phyloP scores from a whole-genome alignment of 2,113 vertebrate species.

The Cebidichthys violaceus region DNA sequence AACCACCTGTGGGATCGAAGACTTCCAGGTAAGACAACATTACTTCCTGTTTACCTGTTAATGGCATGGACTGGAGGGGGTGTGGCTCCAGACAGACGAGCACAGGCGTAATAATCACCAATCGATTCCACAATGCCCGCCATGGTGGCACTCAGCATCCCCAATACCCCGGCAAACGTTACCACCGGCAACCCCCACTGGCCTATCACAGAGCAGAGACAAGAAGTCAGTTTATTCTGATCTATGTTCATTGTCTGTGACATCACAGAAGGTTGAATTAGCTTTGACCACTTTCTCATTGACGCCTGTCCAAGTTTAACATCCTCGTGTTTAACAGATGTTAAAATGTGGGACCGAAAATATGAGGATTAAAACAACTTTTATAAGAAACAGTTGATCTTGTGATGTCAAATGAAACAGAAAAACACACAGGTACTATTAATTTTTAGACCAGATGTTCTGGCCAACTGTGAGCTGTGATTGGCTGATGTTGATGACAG shows the following conservation, averaged over 20 bases:
- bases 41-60: slow-evolving; percentile 84
- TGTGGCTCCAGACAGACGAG: slow-evolving; percentile 91
- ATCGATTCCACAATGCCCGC: slow-evolving; percentile 97
- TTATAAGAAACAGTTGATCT: neutral
- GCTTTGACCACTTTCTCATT: neutral
- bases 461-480: neutral
- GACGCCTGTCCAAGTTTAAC: neutral
- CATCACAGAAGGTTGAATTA: neutral
- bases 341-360: neutral
- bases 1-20: neutral
- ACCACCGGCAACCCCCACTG: slow-evolving; percentile 96
- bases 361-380: neutral
- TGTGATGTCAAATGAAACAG: neutral
- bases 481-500: neutral
- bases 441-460: neutral
- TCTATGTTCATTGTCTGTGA: neutral
- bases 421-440: neutral
- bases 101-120: slow-evolving; percentile 97
- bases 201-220: slow-evolving; percentile 77
- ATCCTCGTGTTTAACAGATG: neutral
- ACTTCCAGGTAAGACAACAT: neutral
- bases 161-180: slow-evolving; percentile 92
- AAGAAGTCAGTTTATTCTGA: neutral
- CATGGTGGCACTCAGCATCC: slow-evolving; percentile 96
- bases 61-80: slow-evolving; percentile 95